Conservation (phyloP, 2,113 vertebrate genomes). For the Nothobranchius furzeri region DNA sequence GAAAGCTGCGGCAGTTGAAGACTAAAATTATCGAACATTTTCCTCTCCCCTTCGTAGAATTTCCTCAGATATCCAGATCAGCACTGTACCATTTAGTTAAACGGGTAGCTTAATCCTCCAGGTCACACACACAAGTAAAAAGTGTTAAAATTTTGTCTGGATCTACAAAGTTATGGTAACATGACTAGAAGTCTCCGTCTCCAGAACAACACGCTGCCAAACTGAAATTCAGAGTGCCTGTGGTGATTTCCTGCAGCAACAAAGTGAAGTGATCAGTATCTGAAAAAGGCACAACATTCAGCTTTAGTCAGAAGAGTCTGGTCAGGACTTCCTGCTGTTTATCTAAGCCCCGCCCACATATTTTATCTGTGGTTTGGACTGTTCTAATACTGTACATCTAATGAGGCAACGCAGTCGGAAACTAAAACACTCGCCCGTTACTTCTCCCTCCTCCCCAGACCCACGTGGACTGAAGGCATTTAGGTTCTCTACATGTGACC, state of each 20-base stretch:
- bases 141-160: too few species aligned
- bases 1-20: conserved; percentile 32
- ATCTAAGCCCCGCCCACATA: conserved; percentile 11
- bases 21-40: conserved; percentile 3
- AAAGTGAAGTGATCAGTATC: conserved; percentile 17
- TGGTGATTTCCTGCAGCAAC: conserved; percentile 1
- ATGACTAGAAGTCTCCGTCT: neutral
- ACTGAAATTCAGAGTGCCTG: neutral
- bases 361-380: conserved; percentile 27
- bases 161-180: too few species aligned
- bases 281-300: conserved; percentile 2
- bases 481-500: neutral
- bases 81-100: too few species aligned
- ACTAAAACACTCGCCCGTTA: neutral
- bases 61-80: conserved; percentile 2
- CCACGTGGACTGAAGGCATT: neutral
- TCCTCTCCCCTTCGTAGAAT: neutral
- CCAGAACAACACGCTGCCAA: neutral
- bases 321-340: conserved; percentile 51
- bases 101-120: neutral
- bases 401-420: conserved; percentile 16
- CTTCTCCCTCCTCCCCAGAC: neutral
- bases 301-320: conserved; percentile 1
- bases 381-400: conserved; percentile 21
- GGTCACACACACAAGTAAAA: neutral